Base-by-base conservation (phyloP, 2,113 vertebrate species). In the Rhegmatorhina hoffmannsi region DNA sequence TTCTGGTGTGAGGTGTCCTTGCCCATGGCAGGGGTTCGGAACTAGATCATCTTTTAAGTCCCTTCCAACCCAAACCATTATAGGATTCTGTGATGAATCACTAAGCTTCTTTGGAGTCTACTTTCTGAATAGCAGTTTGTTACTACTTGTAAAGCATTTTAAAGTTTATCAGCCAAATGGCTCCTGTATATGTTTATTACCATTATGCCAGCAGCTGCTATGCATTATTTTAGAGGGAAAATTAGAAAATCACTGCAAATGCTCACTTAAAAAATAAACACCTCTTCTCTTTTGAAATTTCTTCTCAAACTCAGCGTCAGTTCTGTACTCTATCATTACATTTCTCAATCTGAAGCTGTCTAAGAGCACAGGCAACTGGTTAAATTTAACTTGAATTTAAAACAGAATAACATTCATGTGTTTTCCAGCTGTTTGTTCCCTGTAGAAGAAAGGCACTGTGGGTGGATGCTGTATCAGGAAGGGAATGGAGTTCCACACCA, bases 361-460 rank as follows among this genome's bases (percentile, higher is more conserved):
- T 77, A 58, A 85, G 14, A 87, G 17, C 19, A 79, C 10, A 91
- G 44, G 29, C n/a, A 88, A 62, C 60, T 55, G 29, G 43, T 94
- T 90, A 81, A 84, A 95, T 94, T 78, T 80, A 96, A 86, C 38
- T 43, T 67, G 38, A 84, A 80, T 73, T 96, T 78, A 77, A 84
- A 92, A 76, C 17, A 74, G 58, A 90, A 70, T n/a, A 72, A 59
- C 25, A 70, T 44, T 53, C 28, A 7, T 49, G n/a, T 63, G 33
- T 82, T 89, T 91, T 94, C 91, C 85, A 97, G 89, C 53, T 97
- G 82, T 95, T 96, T 80, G 34, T 28, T 93, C 76, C 46, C 38
- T 69, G 77, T 67, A 63, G 79, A 70, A 78, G 52, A 89, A 94
- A 90, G 94, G 73, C 31, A 75, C 47, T 38, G 75, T 63, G 59